Percentiles rank a stretch among this genome's conserved stretches.
Evolutionary conservation across 1,140 invertebrate genomes (phyloP).

Genomic region (Oreohelix idahoensis): DNA sequence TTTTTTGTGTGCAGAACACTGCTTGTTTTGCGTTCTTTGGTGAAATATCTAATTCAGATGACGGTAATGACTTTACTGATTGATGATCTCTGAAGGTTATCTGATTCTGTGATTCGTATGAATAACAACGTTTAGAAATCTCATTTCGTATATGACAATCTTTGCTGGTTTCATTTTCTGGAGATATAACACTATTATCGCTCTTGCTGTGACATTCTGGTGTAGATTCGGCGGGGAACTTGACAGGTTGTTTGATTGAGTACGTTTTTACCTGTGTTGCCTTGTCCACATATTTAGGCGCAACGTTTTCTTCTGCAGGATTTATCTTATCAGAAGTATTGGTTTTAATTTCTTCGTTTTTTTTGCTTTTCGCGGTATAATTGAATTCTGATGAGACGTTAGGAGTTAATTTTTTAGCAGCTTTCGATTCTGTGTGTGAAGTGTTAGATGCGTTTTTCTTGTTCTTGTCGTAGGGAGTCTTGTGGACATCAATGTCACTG

Average conservation of each 20-base stretch:
- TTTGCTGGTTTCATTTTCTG: background rate
- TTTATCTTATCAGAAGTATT: background rate
- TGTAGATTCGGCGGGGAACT: background rate
- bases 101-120: background rate
- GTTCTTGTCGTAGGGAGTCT: background rate
- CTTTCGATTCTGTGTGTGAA: too few species aligned
- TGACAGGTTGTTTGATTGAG: background rate
- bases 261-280: background rate
- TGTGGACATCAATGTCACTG: conserved; percentile 2
- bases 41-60: background rate
- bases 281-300: background rate
- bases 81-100: background rate
- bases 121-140: too few species aligned
- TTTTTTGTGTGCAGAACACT: background rate
- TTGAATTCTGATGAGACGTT: too few species aligned
- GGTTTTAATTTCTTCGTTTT: background rate
- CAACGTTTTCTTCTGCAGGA: background rate
- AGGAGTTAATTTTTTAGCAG: too few species aligned
- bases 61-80: background rate
- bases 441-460: background rate
- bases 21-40: background rate
- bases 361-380: background rate
- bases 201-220: background rate
- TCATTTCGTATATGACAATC: background rate
- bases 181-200: background rate